phyloP scores from a whole-genome alignment of 1,140 invertebrate genomes.

The Stenopsyche tienmushanensis region DNA sequence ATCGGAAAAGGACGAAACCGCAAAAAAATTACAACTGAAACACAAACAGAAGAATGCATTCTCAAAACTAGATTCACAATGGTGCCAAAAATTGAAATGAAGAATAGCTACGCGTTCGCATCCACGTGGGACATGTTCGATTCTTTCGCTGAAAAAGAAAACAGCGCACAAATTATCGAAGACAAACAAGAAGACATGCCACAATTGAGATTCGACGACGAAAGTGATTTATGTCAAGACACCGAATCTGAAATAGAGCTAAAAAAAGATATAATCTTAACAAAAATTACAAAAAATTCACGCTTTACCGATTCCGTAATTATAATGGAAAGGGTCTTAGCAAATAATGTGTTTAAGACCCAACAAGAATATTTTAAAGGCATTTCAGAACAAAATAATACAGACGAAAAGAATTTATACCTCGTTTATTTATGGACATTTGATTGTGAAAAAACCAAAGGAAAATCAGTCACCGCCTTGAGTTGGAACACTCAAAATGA shows the following conservation, averaged over 20 bases:
- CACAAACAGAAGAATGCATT: constrained; percentile 63
- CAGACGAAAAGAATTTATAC: constrained; percentile 48
- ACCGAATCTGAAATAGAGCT: too few species aligned
- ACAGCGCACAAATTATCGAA: background rate
- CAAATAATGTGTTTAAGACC: constrained; percentile 63
- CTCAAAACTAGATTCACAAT: constrained; percentile 63
- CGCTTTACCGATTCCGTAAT: constrained; percentile 61
- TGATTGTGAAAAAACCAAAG: constrained; percentile 50
- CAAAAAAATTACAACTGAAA: constrained; percentile 63
- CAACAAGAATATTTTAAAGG: constrained; percentile 68
- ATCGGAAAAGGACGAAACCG: constrained; percentile 62
- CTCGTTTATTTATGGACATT: constrained; percentile 66
- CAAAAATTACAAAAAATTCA: too few species aligned
- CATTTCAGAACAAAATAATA: constrained; percentile 1
- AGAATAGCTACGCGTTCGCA: constrained; percentile 62
- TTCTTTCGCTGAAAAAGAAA: constrained; percentile 50
- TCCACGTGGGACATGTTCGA: constrained; percentile 75
- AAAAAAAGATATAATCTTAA: too few species aligned
- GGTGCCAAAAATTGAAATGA: constrained; percentile 54
- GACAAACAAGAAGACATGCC: too few species aligned
- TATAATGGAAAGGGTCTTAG: constrained; percentile 66
- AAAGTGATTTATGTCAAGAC: background rate
- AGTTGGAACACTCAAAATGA: constrained; percentile 65
- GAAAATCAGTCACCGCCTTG: constrained; percentile 58
- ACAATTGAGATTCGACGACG: background rate